phyloP scores from a whole-genome alignment of 2,888 invertebrate species.

The Calameuta idolon region DNA sequence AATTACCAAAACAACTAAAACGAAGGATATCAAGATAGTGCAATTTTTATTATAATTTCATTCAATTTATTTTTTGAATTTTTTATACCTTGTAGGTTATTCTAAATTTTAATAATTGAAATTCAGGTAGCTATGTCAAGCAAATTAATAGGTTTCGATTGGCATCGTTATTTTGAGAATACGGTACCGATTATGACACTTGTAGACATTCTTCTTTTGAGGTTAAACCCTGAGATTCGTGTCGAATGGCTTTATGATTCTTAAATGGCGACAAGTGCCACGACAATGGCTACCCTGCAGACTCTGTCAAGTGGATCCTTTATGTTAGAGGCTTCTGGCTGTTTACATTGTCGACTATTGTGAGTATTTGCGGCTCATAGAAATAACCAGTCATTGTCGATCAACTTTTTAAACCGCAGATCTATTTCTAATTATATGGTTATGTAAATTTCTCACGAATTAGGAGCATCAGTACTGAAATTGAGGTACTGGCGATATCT shows the following conservation, averaged over 20 bases:
- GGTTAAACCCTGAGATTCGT: not conserved
- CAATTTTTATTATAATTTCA: not conserved
- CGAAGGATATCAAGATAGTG: not conserved
- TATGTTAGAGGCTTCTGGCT: conserved; percentile 14
- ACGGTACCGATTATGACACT: not conserved
- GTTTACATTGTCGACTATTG: conserved; percentile 1
- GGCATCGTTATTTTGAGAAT: not conserved
- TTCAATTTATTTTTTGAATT: no score
- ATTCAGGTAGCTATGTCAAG: not conserved
- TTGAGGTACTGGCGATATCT: not conserved
- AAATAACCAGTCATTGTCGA: not conserved
- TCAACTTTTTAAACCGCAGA: not conserved
- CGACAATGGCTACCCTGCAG: conserved; percentile 7
- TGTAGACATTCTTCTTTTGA: not conserved
- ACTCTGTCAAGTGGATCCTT: conserved; percentile 26
- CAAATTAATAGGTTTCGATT: not conserved
- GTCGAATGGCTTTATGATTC: conserved; percentile 15
- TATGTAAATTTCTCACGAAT: not conserved
- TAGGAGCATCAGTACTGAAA: not conserved
- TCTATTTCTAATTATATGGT: not conserved
- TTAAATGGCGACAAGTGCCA: conserved; percentile 36
- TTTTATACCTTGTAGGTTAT: not conserved
- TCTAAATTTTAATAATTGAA: not conserved
- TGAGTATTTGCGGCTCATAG: not conserved
- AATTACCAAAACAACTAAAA: not conserved